Percentiles rank a stretch among this genome's conserved stretches.
phyloP scores from a whole-genome alignment of 2,888 invertebrate species.

The Adineta ricciae region DNA sequence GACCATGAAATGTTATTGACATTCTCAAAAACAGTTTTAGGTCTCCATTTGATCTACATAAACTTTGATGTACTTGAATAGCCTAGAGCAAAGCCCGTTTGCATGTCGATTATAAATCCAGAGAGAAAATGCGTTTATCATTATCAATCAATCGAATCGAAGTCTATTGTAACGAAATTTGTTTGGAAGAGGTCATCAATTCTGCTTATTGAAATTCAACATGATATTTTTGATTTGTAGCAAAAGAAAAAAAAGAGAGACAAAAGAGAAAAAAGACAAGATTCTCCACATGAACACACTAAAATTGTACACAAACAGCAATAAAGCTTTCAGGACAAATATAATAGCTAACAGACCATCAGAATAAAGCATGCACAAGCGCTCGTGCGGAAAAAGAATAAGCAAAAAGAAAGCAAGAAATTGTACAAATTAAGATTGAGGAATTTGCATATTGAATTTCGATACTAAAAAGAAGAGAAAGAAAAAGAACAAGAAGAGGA shows the following conservation, averaged over 20 bases:
- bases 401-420: background rate
- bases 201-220: background rate
- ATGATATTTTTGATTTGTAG: background rate
- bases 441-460: background rate
- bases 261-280: background rate
- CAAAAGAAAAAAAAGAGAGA: background rate
- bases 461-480: background rate
- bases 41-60: no score
- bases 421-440: background rate
- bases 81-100: no score
- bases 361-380: background rate
- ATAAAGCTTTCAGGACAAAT: background rate
- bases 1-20: no score
- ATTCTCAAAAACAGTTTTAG: no score
- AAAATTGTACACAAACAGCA: background rate
- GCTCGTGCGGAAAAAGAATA: background rate
- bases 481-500: no score
- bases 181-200: background rate
- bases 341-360: background rate
- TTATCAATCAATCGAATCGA: no score
- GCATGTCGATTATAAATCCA: no score
- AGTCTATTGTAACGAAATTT: no score
- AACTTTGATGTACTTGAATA: no score
- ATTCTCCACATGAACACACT: background rate
- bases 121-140: no score